Evolutionary conservation across 1,140 invertebrate genomes (phyloP), one percentile per base, ranked within the genome.

Genomic region (Paralvinella palmiformis): DNA sequence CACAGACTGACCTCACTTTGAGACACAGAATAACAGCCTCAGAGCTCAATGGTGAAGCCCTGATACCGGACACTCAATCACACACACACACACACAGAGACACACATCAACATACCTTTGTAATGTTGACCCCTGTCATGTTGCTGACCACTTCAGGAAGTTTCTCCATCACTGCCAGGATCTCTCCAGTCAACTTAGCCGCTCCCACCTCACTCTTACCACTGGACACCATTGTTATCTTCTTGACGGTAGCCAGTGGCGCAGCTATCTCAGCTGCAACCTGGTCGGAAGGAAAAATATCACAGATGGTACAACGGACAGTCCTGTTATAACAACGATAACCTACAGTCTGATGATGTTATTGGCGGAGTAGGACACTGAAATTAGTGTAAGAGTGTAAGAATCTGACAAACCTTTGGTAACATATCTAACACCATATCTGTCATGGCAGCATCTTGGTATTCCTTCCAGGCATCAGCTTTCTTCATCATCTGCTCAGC

Each of bases 401-500:
- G n/a, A n/a, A n/a, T n/a, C n/a, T n/a, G n/a, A 29, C 10, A 17
- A 37, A 96, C 94, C 86, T 94, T 96, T 41, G 95, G 94, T 73
- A 98, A 80, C 20, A 90, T 91, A 60, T 96, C 92, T 24, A 98
- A 85, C 73, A 96, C 88, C 94, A 98, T 97, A 73, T 98, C 94
- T 58, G 96, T 87, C 88, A 97, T 94, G 36, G 95, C 95, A 53
- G 95, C 94, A 67, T 91, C 92, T 68, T 93, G 91, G 76, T 96
- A 98, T 74, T 96, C 92, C 74, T 90, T 92, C 87, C 89, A 97
- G 27, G 95, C 95, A 71, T 95, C 92, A 10, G 94, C 95, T 77
- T 98, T 98, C 81, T 93, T 93, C 0, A 89, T 87, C 90, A 97
- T 95, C 83, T 95, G 93, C 81, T 94, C 92, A 5, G 94, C 92